These are phyloP conservation scores for Mormyrus hasselquistii DNA, from an alignment of 2,797 vertebrate species.

Conservation along the genomic window DNA sequence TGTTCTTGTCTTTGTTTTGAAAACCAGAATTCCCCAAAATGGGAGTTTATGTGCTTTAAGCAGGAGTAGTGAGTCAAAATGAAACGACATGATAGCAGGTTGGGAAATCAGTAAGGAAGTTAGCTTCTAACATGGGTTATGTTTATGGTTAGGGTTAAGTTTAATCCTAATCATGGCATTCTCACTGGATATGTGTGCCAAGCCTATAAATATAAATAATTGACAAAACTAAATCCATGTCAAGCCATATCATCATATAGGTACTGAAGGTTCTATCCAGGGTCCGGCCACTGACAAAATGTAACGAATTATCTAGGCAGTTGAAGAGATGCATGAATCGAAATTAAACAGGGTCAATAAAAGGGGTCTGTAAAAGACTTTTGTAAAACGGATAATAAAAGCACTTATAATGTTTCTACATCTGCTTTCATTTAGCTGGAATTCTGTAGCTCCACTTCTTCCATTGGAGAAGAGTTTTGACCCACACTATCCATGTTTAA, in stretches of 20 bases:
- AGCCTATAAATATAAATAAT: background rate
- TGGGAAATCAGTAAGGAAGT: background rate
- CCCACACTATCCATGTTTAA: background rate
- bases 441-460: background rate
- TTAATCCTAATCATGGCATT: background rate
- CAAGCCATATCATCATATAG: background rate
- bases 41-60: background rate
- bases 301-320: background rate
- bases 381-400: slow-evolving; percentile 19
- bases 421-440: slow-evolving; percentile 13
- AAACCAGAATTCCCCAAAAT: background rate
- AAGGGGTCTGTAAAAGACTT: slow-evolving; percentile 9
- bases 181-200: background rate
- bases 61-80: background rate
- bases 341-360: slow-evolving; percentile 17
- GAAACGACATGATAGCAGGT: background rate
- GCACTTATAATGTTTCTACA: slow-evolving; percentile 13
- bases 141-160: background rate
- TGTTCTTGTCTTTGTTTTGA: background rate
- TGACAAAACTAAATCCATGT: background rate
- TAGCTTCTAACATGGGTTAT: background rate
- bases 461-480: background rate
- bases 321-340: background rate
- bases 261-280: background rate
- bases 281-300: background rate